phyloP scores from a whole-genome alignment of 2,113 vertebrate genomes.

The Calidris pygmaea region DNA sequence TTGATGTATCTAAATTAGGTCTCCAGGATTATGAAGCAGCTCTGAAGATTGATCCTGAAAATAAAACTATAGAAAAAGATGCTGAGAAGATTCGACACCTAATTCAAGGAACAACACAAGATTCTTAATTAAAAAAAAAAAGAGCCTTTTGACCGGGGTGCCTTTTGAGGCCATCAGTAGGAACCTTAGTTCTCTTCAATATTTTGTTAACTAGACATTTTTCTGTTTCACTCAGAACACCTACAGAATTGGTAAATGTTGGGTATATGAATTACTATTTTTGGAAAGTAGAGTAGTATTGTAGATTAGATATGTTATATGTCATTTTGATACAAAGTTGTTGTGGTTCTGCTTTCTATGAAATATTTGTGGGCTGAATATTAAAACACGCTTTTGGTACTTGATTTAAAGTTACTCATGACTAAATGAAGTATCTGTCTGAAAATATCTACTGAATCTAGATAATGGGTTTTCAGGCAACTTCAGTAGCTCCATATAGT shows the following conservation, averaged over 20 bases:
- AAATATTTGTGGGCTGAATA: not conserved
- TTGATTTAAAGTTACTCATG: not conserved
- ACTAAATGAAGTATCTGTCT: not conserved
- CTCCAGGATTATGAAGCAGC: constrained; percentile 93
- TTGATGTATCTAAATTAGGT: constrained; percentile 72
- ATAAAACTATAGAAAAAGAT: constrained; percentile 80
- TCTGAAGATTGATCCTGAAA: constrained; percentile 84
- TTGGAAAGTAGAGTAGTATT: not conserved
- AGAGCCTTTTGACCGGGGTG: not conserved
- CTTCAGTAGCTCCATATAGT: not conserved
- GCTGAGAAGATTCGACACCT: constrained; percentile 82
- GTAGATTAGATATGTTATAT: not conserved
- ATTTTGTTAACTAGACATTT: not conserved
- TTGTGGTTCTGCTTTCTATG: not conserved
- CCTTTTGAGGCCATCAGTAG: not conserved
- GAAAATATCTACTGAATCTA: not conserved
- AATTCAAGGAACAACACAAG: constrained; percentile 77
- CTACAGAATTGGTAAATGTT: not conserved
- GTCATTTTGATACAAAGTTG: not conserved
- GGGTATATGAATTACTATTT: not conserved
- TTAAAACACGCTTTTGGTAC: not conserved
- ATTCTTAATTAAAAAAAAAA: not conserved
- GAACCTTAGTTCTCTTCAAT: not conserved
- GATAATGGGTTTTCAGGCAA: not conserved
- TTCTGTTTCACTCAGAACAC: not conserved